phyloP scores from a whole-genome alignment of 2,888 invertebrate species.

The Ectemnius lituratus region DNA sequence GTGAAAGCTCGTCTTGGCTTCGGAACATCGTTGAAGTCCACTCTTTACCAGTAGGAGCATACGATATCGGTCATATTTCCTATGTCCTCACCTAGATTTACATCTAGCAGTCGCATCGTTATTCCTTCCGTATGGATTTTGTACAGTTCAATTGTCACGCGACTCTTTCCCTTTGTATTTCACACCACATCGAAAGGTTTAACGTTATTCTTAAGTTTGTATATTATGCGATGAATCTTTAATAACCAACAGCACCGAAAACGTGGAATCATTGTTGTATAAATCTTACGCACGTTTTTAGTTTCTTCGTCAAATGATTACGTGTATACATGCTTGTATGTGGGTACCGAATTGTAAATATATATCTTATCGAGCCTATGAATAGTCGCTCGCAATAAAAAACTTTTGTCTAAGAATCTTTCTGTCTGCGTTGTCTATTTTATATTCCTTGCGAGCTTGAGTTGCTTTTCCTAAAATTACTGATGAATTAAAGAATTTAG shows the following conservation, averaged over 20 bases:
- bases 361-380: conserved; percentile 33
- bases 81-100: conserved; percentile 4
- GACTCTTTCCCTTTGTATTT: conserved; percentile 8
- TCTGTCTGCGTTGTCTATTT: not conserved
- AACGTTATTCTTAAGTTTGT: not conserved
- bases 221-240: not conserved
- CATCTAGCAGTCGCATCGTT: not conserved
- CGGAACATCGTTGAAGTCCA: conserved; percentile 4
- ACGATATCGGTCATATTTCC: conserved; percentile 12
- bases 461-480: not conserved
- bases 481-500: not conserved
- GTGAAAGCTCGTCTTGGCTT: conserved; percentile 29
- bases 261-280: conserved; percentile 1
- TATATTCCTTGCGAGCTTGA: too few species aligned
- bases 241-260: not conserved
- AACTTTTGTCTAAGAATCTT: not conserved
- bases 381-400: conserved; percentile 45
- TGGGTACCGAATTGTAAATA: conserved; percentile 56
- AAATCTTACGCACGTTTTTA: conserved; percentile 10
- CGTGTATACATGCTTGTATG: conserved; percentile 42
- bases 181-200: not conserved
- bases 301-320: conserved; percentile 35
- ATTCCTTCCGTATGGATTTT: conserved; percentile 1
- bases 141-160: conserved; percentile 5
- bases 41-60: not conserved